These are phyloP conservation scores for Chrysolina haemoptera DNA, from an alignment of 2,888 invertebrate genomes.

Conservation along the genomic window DNA sequence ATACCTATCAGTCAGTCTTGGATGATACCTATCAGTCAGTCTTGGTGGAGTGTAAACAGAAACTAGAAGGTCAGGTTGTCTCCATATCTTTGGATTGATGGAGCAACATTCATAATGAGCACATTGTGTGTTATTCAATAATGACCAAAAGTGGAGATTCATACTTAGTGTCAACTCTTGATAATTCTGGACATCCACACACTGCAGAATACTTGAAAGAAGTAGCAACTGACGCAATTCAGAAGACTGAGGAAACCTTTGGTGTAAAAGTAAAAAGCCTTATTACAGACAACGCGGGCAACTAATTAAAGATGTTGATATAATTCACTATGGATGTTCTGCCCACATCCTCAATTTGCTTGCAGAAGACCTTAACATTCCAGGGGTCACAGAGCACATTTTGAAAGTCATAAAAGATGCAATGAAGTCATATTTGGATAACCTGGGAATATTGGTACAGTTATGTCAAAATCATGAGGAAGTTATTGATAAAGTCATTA, in stretches of 20 bases:
- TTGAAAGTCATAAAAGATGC: constrained; percentile 21
- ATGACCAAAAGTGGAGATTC: constrained; percentile 17
- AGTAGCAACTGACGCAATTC: constrained; percentile 21
- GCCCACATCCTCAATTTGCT: constrained; percentile 33
- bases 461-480: constrained; percentile 35
- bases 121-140: neutral
- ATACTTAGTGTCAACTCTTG: too few species aligned
- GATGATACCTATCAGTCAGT: constrained; percentile 1
- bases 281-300: constrained; percentile 12
- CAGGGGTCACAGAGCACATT: constrained; percentile 26
- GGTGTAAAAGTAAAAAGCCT: neutral
- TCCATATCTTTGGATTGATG: constrained; percentile 12
- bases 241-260: constrained; percentile 6
- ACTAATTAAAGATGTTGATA: constrained; percentile 17
- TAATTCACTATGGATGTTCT: constrained; percentile 45
- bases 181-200: constrained; percentile 19
- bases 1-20: constrained; percentile 1
- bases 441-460: constrained; percentile 26
- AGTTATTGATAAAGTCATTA: constrained; percentile 30
- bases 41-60: neutral
- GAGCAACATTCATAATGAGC: constrained; percentile 15
- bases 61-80: constrained; percentile 6
- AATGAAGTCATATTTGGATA: neutral
- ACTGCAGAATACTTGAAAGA: constrained; percentile 21
- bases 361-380: constrained; percentile 30